Evolutionary conservation across 2,113 vertebrate genomes (phyloP), one percentile per base, ranked within the genome.

Genomic region (Pelobates fuscus): DNA sequence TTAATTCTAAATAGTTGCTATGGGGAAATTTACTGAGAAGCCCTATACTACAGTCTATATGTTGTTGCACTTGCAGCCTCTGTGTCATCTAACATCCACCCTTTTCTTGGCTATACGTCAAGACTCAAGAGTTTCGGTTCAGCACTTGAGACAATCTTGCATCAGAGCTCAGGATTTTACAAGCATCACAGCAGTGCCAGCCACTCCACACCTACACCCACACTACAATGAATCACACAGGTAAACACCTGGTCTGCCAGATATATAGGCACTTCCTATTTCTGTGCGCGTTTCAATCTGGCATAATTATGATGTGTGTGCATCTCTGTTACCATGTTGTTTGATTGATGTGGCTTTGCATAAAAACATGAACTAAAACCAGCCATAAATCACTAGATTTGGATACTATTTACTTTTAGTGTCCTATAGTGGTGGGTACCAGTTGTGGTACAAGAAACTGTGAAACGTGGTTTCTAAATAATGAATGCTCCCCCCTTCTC

Each of bases 151-250:
- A 60, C 32, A 25, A 20, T 2, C 20, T 76, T 75, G 71, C 62
- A 75, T 75, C 72, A 75, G 2, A 14, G 57, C 32, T 29, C 32
- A 24, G 46, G 52, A 26, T 29, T 55, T 72, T 20, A 57, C 27
- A 54, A 25, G 59, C 12, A 29, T 11, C 49, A 21, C 3, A 32
- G 61, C 21, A 26, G 24, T 67, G n/a, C 52, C 72, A 59, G 37
- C 26, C 20, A 12, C 21, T 76, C 72, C 63, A 52, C 55, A 60
- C 72, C 72, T 76, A 52, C 72, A 52, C 64, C 72, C 72, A 76
- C 37, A 30, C 23, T 30, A 17, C 20, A n/a, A 37, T 67, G 72
- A 76, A 15, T 76, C 72, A 76, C 30, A 15, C 8, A 30, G 25
- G 54, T 24, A 23, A 49, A 76, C 72, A 76, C 64, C 72, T 75